Percentiles rank a stretch among this genome's conserved stretches.
Evolutionary conservation across 1,140 invertebrate genomes (phyloP).

Genomic region (Condylostylus longicornis): DNA sequence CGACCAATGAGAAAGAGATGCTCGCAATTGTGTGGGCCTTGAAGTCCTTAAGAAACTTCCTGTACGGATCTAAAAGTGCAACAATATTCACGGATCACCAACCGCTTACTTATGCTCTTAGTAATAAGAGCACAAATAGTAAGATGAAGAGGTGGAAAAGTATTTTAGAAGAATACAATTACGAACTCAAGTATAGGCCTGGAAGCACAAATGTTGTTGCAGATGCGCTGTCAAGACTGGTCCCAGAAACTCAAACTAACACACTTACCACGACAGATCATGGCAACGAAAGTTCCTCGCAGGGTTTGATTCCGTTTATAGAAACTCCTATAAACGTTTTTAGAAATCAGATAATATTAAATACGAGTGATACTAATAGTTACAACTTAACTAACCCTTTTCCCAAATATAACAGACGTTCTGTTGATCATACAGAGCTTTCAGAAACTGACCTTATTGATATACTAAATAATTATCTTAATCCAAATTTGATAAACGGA

Average conservation of each 20-base stretch:
- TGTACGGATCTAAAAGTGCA: conserved; percentile 16
- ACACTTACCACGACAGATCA: conserved; percentile 4
- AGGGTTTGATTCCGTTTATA: conserved; percentile 6
- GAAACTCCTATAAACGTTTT: conserved; percentile 9
- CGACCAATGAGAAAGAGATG: conserved; percentile 25
- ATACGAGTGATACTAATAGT: too few species aligned
- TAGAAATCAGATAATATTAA: conserved; percentile 12
- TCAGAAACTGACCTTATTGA: too few species aligned
- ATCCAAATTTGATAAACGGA: too few species aligned
- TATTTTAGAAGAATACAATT: conserved; percentile 22
- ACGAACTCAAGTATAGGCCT: conserved; percentile 23
- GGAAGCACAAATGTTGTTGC: conserved; percentile 17
- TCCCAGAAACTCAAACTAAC: conserved; percentile 5
- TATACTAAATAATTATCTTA: too few species aligned
- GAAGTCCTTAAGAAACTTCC: conserved; percentile 23
- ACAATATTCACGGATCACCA: conserved; percentile 23
- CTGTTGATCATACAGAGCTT: too few species aligned
- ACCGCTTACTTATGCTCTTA: conserved; percentile 28
- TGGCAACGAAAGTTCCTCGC: conserved; percentile 8
- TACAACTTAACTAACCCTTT: too few species aligned
- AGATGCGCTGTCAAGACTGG: conserved; percentile 10
- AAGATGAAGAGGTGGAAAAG: conserved; percentile 28
- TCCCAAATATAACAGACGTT: too few species aligned
- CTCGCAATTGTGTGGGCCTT: conserved; percentile 32
- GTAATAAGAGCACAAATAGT: conserved; percentile 24